Evolutionary conservation across 2,113 vertebrate genomes (phyloP), one percentile per base, ranked within the genome.

Genomic region (Gymnorhina tibicen): DNA sequence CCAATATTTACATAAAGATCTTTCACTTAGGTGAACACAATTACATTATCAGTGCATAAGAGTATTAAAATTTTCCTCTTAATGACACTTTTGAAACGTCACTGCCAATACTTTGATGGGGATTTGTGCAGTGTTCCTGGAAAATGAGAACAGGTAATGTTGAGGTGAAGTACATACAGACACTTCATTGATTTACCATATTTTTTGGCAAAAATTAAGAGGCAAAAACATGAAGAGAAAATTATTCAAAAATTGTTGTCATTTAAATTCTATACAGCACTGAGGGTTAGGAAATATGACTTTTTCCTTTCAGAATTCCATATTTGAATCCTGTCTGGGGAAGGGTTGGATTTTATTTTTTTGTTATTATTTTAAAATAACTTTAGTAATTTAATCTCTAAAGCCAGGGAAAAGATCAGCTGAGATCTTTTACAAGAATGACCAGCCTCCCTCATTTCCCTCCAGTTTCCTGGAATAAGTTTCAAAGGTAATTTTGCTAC

Each of bases 401-500:
- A 79, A 63, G 2, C 4, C 37, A 41, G 7, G 8, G 9, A 60
- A 86, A 77, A 85, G 5, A 81, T 4, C 20, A 70, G 2, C 5
- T 30, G 28, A 63, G 5, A 21, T 26, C 4, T 83, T 91, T 32
- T 33, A 16, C 10, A 63, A 13, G 8, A 50, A 56, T 20, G 9
- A 33, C 7, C 5, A 49, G 1, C 5, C 6, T 44, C 10, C 1
- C 2, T 23, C 7, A 52, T 74, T 60, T 21, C 2, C 3, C 3
- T n/a, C 13, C 1, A 9, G 1, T 76, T 89, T 72, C 9, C 58
- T 76, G 21, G 41, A 50, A 49, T 27, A 79, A 41, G 1, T 60
- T 83, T 86, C 27, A 76, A 42, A 56, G 9, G 1, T 33, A 69
- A 19, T 9, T 76, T 60, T 80, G 44, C 15, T 39, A 5, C 6